These are phyloP conservation scores for Aspiorhynchus laticeps DNA, from an alignment of 2,113 vertebrate species.

Conservation along the genomic window DNA sequence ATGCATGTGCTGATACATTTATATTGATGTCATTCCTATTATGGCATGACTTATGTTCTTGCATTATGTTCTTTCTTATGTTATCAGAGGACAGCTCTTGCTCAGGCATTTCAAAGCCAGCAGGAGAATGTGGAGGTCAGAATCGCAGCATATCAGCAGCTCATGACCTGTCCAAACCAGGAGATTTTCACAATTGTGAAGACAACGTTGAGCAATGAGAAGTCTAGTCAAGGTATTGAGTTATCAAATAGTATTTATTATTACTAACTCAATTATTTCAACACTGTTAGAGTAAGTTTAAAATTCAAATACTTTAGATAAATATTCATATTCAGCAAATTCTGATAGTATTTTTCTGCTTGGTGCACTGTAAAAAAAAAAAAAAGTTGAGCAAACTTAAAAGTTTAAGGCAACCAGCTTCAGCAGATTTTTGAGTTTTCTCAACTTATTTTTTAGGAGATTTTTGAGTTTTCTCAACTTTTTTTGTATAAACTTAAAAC, in stretches of 20 bases:
- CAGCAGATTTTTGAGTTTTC: too few species aligned
- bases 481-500: too few species aligned
- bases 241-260: neutral
- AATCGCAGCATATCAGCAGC: constrained; percentile 83
- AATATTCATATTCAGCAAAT: neutral
- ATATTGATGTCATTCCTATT: too few species aligned
- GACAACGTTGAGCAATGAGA: constrained; percentile 76
- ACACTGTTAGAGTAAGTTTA: neutral
- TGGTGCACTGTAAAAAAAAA: too few species aligned
- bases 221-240: constrained; percentile 84
- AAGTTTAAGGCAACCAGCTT: too few species aligned
- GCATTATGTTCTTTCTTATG: neutral
- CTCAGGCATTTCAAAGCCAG: constrained; percentile 76
- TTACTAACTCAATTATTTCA: neutral
- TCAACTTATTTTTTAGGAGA: too few species aligned
- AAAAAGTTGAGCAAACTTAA: too few species aligned
- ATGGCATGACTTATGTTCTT: neutral
- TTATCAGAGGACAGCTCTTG: constrained; percentile 75
- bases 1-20: neutral
- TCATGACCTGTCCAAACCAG: constrained; percentile 82
- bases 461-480: too few species aligned
- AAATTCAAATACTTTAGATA: neutral
- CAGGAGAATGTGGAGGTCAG: constrained; percentile 83
- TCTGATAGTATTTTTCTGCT: too few species aligned
- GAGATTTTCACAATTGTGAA: constrained; percentile 77